These are phyloP conservation scores for Branchipolynoe longqiensis DNA, from an alignment of 2,888 invertebrate species.

Conservation along the genomic window DNA sequence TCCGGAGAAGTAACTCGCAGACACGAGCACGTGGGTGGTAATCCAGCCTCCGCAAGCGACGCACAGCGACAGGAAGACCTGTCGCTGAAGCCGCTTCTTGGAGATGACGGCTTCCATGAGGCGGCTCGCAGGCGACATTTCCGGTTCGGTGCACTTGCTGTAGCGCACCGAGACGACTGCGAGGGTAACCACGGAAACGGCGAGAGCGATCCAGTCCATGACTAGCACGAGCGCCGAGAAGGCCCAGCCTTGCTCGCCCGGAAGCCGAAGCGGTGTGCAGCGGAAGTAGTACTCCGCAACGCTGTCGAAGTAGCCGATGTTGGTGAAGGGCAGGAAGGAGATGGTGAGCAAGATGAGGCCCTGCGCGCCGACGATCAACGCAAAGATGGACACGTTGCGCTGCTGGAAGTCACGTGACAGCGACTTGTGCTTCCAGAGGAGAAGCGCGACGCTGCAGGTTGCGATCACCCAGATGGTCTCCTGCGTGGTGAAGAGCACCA, in stretches of 20 bases:
- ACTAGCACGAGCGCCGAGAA: constrained; percentile 47
- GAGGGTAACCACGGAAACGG: constrained; percentile 18
- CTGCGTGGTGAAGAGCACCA: constrained; percentile 57
- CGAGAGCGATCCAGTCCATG: constrained; percentile 46
- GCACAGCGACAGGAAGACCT: constrained; percentile 17
- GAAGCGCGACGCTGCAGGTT: constrained; percentile 27
- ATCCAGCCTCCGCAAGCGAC: constrained; percentile 45
- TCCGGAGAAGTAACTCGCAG: constrained; percentile 9
- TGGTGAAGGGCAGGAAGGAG: constrained; percentile 57
- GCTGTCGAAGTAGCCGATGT: constrained; percentile 38
- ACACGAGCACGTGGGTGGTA: background rate
- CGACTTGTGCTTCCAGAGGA: constrained; percentile 32
- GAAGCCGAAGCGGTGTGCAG: constrained; percentile 54
- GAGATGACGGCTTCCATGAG: background rate
- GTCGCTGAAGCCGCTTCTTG: constrained; percentile 40
- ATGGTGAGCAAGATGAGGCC: constrained; percentile 46
- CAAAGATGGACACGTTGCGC: constrained; percentile 29
- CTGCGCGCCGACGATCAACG: constrained; percentile 28
- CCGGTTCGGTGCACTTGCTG: constrained; percentile 41
- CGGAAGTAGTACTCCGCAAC: constrained; percentile 48
- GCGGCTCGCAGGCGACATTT: background rate
- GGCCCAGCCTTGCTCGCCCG: constrained; percentile 58
- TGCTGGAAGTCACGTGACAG: constrained; percentile 52
- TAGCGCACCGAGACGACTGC: constrained; percentile 39
- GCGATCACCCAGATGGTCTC: constrained; percentile 50